These are phyloP conservation scores for Cottoperca gobio DNA, from an alignment of 2,797 vertebrate genomes.

Conservation along the genomic window DNA sequence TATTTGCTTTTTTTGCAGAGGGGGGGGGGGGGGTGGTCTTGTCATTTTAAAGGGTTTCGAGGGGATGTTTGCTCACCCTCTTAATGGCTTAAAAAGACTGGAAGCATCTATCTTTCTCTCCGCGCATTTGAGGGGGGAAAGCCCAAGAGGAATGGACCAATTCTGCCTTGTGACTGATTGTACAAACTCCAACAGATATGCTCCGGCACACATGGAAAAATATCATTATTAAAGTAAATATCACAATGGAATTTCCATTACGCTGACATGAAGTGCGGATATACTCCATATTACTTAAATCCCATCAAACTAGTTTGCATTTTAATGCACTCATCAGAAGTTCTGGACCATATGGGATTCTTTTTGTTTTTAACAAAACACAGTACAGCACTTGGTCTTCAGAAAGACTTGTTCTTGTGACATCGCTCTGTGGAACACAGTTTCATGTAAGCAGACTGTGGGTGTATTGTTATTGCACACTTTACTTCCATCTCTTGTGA, in stretches of 20 bases:
- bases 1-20: constrained; percentile 56
- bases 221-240: constrained; percentile 62
- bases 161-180: constrained; percentile 59
- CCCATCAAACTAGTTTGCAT: constrained; percentile 52
- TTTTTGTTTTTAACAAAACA: constrained; percentile 23
- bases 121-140: constrained; percentile 36
- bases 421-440: not conserved
- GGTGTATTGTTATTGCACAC: not conserved
- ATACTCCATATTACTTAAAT: constrained; percentile 35
- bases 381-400: not conserved
- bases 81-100: constrained; percentile 76
- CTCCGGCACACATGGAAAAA: constrained; percentile 60
- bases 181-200: constrained; percentile 59
- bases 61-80: constrained; percentile 78
- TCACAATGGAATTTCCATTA: constrained; percentile 60
- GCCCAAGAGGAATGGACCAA: constrained; percentile 49
- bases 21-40: constrained; percentile 40
- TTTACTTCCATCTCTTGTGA: constrained; percentile 12
- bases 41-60: constrained; percentile 73
- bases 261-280: constrained; percentile 38
- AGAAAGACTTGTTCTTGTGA: constrained; percentile 5
- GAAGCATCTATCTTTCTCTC: constrained; percentile 78
- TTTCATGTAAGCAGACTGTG: not conserved
- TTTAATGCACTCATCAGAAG: constrained; percentile 37
- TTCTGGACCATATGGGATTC: constrained; percentile 3